Base-by-base conservation (phyloP, 2,888 invertebrate genomes). In the Ichneumon xanthorius region DNA sequence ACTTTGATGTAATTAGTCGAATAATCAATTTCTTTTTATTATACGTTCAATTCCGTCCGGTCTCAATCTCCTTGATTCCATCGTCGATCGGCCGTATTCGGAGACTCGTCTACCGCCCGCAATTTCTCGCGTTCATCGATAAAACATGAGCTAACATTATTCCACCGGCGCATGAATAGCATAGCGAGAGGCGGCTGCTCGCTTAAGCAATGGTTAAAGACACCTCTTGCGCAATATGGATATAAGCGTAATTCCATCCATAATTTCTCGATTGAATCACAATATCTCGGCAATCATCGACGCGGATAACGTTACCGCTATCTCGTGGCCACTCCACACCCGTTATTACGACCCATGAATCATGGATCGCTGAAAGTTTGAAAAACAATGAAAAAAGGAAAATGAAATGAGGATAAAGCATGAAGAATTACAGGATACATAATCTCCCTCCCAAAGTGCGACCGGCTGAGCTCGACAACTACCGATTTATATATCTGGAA, bases 221-320 rank as follows among this genome's bases (percentile, higher is more conserved):
- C 78, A 65, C 70, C 16, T 63, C 48, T 78, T 22, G 53, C 30
- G 53, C 30, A 72, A 72, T 80, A 72, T 53, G 55, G 63, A 80
- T 80, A 65, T 65, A 63, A 63, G 50, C 53, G 75, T 55, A 70
- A 80, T 75, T 80, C 73, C 63, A 63, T 76, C 68, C 75, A 79
- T 80, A 80, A 80, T 78, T 79, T 73, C 45, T 76, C 83, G 79
- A 80, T 80, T 70, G 75, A 84, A 80, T 84, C 55, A 80, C 79
- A 84, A 79, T 80, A 76, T 84, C 63, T 80, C 83, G 67, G 79
- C 72, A 70, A 80, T 80, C 72, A 80, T 77, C 77, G 84, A 77
- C 55, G 70, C 63, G 50, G 58, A 68, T 76, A 72, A 77, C 33
- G 50, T 50, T 58, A 72, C 50, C 50, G 55, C 71, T 26, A 70